phyloP scores from a whole-genome alignment of 1,140 invertebrate species.

The Sinella curviseta region DNA sequence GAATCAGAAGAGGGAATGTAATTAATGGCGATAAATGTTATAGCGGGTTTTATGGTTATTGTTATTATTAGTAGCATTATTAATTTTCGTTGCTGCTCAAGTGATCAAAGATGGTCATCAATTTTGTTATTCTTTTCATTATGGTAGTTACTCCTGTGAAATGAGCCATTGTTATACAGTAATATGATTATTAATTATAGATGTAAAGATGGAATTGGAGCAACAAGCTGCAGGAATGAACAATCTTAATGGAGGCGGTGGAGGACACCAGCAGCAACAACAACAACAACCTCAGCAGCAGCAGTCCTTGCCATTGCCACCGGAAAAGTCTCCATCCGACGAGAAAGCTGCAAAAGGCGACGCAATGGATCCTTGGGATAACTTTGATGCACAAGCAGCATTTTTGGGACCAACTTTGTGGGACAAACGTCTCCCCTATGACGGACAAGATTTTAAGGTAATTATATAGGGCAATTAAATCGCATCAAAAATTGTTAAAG shows the following conservation, averaged over 20 bases:
- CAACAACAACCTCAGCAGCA: conserved; percentile 21
- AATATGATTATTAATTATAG: no score
- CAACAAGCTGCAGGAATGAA: not conserved
- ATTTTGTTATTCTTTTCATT: no score
- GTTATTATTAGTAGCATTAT: no score
- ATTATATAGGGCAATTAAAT: no score
- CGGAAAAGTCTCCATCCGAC: not conserved
- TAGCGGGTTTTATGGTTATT: no score
- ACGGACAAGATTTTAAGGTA: conserved; percentile 87
- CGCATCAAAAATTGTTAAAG: no score
- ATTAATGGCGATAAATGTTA: no score
- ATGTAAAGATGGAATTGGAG: not conserved
- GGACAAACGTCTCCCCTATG: conserved; percentile 87
- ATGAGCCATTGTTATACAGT: no score
- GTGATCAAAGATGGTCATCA: no score
- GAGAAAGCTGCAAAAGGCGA: conserved; percentile 27
- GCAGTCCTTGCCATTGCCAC: not conserved
- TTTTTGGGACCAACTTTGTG: conserved; percentile 91
- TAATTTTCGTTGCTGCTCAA: no score
- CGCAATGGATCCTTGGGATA: conserved; percentile 52
- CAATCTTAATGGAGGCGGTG: not conserved
- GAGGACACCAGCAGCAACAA: not conserved
- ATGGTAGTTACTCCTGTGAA: no score
- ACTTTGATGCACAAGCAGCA: conserved; percentile 83
- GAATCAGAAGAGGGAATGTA: no score